Conservation (phyloP, 1,140 invertebrate species). For the Pachypsylla venusta region DNA sequence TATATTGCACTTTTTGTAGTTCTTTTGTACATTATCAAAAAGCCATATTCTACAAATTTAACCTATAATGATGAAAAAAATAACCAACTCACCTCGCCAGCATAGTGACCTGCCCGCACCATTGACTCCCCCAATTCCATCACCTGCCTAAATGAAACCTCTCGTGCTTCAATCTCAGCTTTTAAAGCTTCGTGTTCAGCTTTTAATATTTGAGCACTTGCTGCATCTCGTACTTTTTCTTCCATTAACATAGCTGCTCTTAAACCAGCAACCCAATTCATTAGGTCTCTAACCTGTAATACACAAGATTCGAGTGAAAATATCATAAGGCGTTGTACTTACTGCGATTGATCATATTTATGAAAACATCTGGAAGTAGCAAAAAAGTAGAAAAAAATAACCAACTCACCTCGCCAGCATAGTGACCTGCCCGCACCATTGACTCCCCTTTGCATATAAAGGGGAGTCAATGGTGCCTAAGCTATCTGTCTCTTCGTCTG, state of each 20-base stretch:
- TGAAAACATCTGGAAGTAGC: too few species aligned
- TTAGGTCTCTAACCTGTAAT: slow-evolving; percentile 69
- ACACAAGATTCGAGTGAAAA: too few species aligned
- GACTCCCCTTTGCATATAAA: too few species aligned
- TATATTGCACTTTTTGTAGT: too few species aligned
- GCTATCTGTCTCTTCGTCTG: too few species aligned
- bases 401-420: slow-evolving; percentile 44
- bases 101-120: slow-evolving; percentile 74
- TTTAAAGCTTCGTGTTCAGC: slow-evolving; percentile 81
- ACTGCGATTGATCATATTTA: too few species aligned
- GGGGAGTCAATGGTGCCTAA: too few species aligned
- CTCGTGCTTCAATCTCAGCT: slow-evolving; percentile 86
- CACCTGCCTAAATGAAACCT: slow-evolving; percentile 66
- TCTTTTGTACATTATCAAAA: too few species aligned
- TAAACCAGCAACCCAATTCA: slow-evolving; percentile 71
- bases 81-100: slow-evolving; percentile 39
- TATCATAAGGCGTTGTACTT: too few species aligned
- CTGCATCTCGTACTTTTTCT: slow-evolving; percentile 70
- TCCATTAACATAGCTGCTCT: slow-evolving; percentile 64
- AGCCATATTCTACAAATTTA: too few species aligned
- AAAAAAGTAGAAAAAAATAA: too few species aligned
- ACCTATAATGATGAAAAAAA: too few species aligned
- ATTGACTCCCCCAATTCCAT: slow-evolving; percentile 67
- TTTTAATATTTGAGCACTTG: slow-evolving; percentile 70
- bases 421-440: slow-evolving; percentile 76